These are phyloP conservation scores for Sebastolobus alascanus DNA, from an alignment of 2,797 vertebrate species.

Conservation along the genomic window DNA sequence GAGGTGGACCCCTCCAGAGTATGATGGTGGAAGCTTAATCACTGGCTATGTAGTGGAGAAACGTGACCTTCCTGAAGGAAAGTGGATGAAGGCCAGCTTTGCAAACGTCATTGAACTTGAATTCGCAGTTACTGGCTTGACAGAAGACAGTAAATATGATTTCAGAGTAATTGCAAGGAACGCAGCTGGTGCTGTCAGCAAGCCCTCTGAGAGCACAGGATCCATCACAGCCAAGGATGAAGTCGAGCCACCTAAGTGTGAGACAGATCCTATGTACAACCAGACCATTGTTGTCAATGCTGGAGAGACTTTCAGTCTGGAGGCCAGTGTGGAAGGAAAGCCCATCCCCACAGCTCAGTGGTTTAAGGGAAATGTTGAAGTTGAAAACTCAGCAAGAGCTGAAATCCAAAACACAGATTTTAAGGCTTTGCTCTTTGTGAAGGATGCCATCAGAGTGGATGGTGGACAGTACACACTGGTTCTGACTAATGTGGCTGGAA, in stretches of 20 bases:
- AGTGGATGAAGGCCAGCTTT: slow-evolving; percentile 99
- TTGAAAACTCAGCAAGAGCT: slow-evolving; percentile 94
- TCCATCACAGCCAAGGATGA: slow-evolving; percentile 97
- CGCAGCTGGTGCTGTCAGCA: slow-evolving; percentile 94
- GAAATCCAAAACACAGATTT: slow-evolving; percentile 97
- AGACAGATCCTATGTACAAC: slow-evolving; percentile 94
- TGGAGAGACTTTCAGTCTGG: slow-evolving; percentile 94
- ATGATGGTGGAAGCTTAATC: slow-evolving; percentile 95
- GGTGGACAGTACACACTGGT: slow-evolving; percentile 96
- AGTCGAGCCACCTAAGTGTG: slow-evolving; percentile 94
- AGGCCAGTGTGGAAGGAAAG: slow-evolving; percentile 94
- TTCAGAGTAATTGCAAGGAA: slow-evolving; percentile 98
- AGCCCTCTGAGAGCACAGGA: slow-evolving; percentile 96
- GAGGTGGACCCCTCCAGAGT: slow-evolving; percentile 93
- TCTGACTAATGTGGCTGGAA: slow-evolving; percentile 96
- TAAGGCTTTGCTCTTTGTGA: slow-evolving; percentile 92
- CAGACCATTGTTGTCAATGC: slow-evolving; percentile 95
- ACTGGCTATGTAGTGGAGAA: slow-evolving; percentile 98
- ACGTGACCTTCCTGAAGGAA: slow-evolving; percentile 96
- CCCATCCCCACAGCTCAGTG: slow-evolving; percentile 95
- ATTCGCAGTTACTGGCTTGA: slow-evolving; percentile 94
- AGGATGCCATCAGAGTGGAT: slow-evolving; percentile 97
- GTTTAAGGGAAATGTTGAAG: slow-evolving; percentile 94
- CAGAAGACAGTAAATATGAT: slow-evolving; percentile 95
- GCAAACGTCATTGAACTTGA: slow-evolving; percentile 93